Evolutionary conservation across 2,113 vertebrate species (phyloP).

Genomic region (Aythya baeri): DNA sequence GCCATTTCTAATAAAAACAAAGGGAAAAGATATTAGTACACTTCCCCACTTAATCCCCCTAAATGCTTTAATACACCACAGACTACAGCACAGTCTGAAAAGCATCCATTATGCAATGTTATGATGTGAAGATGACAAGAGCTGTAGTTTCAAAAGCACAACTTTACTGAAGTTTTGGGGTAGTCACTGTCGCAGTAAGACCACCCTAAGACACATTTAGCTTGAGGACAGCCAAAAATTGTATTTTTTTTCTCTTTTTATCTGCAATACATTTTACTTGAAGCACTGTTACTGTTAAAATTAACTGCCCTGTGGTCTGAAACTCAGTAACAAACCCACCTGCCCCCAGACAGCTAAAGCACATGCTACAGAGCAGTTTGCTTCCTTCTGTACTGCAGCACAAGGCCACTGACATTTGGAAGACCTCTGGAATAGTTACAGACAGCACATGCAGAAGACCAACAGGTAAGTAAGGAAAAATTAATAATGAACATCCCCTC

Average conservation of each 20-base stretch:
- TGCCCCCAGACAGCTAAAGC: background rate
- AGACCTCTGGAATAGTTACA: background rate
- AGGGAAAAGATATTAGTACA: background rate
- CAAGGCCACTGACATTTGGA: background rate
- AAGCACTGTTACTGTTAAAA: background rate
- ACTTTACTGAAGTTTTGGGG: background rate
- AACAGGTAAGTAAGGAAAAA: background rate
- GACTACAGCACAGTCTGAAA: background rate
- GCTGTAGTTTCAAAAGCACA: background rate
- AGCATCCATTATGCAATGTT: background rate
- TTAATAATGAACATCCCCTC: background rate
- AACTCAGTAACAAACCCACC: background rate
- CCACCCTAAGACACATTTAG: background rate
- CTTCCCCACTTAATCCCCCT: background rate
- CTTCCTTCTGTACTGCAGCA: background rate
- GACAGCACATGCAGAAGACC: background rate
- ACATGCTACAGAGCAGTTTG: fast-evolving
- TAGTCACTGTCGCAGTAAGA: background rate
- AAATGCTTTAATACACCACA: background rate
- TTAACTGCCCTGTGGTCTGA: background rate
- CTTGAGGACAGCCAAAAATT: background rate
- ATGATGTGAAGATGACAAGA: fast-evolving
- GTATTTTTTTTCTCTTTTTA: background rate
- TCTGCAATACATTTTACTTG: background rate
- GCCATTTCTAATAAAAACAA: constrained; percentile 89